Percentiles rank a stretch among this genome's conserved stretches.
These are phyloP conservation scores for Cyphomyrmex costatus DNA, from an alignment of 1,140 invertebrate genomes.

Conservation along the genomic window DNA sequence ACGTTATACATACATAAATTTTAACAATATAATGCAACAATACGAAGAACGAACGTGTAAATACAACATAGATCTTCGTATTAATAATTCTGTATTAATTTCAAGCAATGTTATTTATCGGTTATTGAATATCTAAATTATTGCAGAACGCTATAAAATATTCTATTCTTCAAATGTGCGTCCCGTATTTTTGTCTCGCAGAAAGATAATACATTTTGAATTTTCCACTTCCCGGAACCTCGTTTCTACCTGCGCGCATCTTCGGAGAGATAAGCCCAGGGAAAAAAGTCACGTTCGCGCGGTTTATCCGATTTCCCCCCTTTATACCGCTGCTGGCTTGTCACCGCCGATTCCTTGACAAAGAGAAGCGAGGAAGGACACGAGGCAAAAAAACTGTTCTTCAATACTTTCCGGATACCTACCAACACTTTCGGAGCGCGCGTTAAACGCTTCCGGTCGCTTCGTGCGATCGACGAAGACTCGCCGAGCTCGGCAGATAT, in stretches of 20 bases:
- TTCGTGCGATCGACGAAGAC: constrained; percentile 57
- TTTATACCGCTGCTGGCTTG: neutral
- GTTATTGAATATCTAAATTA: neutral
- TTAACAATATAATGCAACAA: neutral
- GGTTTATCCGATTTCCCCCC: constrained; percentile 46
- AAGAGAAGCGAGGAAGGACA: constrained; percentile 5
- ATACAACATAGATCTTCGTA: neutral
- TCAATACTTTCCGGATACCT: constrained; percentile 9
- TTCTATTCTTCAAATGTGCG: no score
- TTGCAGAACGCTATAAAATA: neutral
- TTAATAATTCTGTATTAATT: neutral
- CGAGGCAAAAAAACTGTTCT: constrained; percentile 22
- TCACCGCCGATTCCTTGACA: constrained; percentile 31
- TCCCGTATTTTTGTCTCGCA: neutral
- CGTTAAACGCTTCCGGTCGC: constrained; percentile 50
- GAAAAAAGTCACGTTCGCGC: constrained; percentile 31
- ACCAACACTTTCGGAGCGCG: neutral
- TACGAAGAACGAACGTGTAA: neutral
- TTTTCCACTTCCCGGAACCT: neutral
- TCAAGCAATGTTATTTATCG: neutral
- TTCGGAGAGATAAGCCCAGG: neutral
- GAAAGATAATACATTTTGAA: constrained; percentile 23
- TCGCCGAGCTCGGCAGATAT: constrained; percentile 80
- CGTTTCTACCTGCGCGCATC: neutral
- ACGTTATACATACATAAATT: neutral